Base-by-base conservation (phyloP, 2,888 invertebrate genomes). In the Cerastoderma edule region DNA sequence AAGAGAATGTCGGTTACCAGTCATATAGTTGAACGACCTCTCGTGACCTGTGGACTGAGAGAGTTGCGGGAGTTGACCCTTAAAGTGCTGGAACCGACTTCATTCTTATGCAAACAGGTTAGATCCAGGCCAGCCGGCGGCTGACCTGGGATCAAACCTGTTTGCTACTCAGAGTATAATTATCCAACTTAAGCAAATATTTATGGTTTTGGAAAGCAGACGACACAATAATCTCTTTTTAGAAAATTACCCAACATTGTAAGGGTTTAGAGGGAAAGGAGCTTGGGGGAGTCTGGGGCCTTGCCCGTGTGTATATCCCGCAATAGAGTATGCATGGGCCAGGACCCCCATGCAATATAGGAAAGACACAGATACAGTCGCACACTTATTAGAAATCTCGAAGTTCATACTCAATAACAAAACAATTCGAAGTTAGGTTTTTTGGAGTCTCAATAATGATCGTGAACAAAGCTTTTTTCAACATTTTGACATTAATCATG, bases 1-100 rank as follows among this genome's bases (percentile, higher is more conserved):
- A 24, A 50, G 22, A 50, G 22, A 24, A 27, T 50, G 27, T 22
- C 10, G 24, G 19, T 50, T n/a, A 50, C 50, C 27, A n/a, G 50
- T 19, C 22, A 32, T 16, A 8, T 19, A 57, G 57, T 57, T 57
- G 57, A 57, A 57, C 33, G 22, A 57, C 57, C 57, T 13, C n/a
- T 10, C 30, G 16, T 33, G 57, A 57, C 57, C 57, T 32, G n/a
- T n/a, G 33, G 1, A 22, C 57, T 2, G 3, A 30, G 19, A 32
- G 19, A 50, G 10, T 24, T 19, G 10, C 50, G 2, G 22, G 22
- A 13, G 24, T 53, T 50, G 50, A 50, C 50, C 50, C 24, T 24
- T 27, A 50, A 50, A 50, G 10, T 19, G 50, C 2, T 4, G 22
- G 5, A 22, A 2, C 4, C 13, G 24, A 27, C 53, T 53, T 10